These are phyloP conservation scores for Saccostrea glomerata DNA, from an alignment of 1,140 invertebrate genomes.

Conservation along the genomic window DNA sequence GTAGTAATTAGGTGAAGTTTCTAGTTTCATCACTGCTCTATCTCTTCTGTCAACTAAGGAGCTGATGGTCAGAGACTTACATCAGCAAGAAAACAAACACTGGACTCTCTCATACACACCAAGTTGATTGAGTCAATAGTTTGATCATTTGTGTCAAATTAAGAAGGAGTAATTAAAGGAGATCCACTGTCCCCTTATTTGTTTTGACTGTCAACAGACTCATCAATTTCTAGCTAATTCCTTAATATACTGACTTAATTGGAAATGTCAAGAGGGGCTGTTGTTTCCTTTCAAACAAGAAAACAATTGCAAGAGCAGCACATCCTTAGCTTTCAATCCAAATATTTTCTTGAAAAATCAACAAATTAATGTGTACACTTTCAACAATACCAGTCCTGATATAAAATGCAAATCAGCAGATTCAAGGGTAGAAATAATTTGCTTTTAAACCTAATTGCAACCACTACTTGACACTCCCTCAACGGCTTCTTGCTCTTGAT, in stretches of 20 bases:
- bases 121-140: slow-evolving; percentile 23
- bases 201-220: slow-evolving; percentile 18
- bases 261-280: slow-evolving; percentile 1
- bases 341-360: not conserved
- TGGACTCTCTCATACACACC: slow-evolving; percentile 20
- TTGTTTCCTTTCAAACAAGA: not conserved
- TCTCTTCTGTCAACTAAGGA: slow-evolving; percentile 8
- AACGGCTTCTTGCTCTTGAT: not conserved
- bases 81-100: slow-evolving; percentile 26
- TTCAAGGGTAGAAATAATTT: not conserved
- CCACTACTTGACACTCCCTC: slow-evolving; percentile 22
- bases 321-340: not conserved
- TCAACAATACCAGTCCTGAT: not conserved
- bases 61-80: not conserved
- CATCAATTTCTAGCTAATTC: slow-evolving; percentile 13
- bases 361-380: not conserved
- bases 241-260: slow-evolving; percentile 19
- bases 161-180: slow-evolving; percentile 31
- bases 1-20: not conserved
- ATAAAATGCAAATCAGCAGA: not conserved
- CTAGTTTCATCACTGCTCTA: slow-evolving; percentile 20
- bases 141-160: slow-evolving; percentile 36
- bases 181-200: slow-evolving; percentile 23
- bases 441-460: slow-evolving; percentile 8
- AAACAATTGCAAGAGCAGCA: not conserved